Evolutionary conservation across 1,140 invertebrate species (phyloP).

Genomic region (Panagrolaimus sp.): DNA sequence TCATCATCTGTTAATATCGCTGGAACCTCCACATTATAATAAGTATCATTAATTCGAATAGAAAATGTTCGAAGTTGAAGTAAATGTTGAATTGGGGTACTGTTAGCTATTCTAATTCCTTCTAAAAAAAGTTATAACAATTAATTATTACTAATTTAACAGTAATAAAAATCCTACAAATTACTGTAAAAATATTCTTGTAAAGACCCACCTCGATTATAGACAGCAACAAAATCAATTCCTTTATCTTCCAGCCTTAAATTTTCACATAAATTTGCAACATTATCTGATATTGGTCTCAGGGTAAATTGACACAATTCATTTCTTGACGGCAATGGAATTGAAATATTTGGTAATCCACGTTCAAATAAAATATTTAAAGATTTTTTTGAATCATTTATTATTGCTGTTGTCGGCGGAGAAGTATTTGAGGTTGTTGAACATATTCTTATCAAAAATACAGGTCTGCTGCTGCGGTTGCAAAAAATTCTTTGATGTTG

Average conservation of each 20-base stretch:
- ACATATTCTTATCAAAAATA: neutral
- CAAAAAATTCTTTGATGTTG: no score
- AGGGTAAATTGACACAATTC: constrained; percentile 18
- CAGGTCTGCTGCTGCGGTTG: no score
- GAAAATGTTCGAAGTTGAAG: constrained; percentile 72
- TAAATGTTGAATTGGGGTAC: constrained; percentile 78
- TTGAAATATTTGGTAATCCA: neutral
- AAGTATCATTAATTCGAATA: constrained; percentile 77
- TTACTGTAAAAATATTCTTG: no score
- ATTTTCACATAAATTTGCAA: constrained; percentile 12
- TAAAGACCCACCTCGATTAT: neutral
- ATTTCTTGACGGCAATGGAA: constrained; percentile 15
- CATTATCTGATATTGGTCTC: constrained; percentile 13
- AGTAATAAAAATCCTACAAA: neutral
- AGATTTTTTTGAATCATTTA: neutral
- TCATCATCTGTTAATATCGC: neutral
- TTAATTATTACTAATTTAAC: neutral
- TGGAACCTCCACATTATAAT: constrained; percentile 68
- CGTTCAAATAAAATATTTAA: neutral
- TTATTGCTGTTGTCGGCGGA: no score
- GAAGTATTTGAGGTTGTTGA: neutral
- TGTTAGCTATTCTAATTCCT: constrained; percentile 77
- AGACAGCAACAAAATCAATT: constrained; percentile 12
- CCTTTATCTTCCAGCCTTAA: constrained; percentile 6
- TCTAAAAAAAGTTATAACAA: constrained; percentile 63